Conservation (phyloP, 2,797 vertebrate species). For the Squalus acanthias region DNA sequence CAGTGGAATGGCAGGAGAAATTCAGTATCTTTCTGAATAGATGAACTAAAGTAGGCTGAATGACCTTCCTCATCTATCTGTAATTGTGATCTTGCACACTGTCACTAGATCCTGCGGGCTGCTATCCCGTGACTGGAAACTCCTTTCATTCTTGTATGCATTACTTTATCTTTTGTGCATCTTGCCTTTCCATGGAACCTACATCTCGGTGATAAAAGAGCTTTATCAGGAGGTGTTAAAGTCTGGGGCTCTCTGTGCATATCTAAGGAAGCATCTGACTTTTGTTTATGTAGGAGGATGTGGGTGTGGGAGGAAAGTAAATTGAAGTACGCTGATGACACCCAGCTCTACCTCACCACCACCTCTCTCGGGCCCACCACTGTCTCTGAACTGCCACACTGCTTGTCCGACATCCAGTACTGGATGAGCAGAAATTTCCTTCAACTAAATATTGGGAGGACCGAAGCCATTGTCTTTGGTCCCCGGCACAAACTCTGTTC, state of each 20-base stretch:
- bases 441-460: neutral
- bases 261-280: neutral
- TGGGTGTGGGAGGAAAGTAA: neutral
- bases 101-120: too few species aligned
- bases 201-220: neutral
- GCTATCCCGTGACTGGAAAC: neutral
- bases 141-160: neutral
- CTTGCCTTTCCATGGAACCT: neutral
- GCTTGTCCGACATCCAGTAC: neutral
- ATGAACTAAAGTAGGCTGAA: neutral
- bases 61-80: neutral
- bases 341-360: neutral
- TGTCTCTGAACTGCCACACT: neutral
- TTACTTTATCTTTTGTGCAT: neutral
- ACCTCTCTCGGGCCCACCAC: neutral
- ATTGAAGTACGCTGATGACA: neutral
- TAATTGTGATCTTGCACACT: neutral
- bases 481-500: too few species aligned
- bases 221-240: neutral
- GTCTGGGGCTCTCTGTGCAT: neutral
- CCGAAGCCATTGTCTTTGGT: too few species aligned
- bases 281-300: neutral
- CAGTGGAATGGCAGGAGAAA: neutral
- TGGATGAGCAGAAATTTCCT: neutral
- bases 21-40: neutral